Conservation (phyloP, 1,140 invertebrate genomes). For the Lepidotrigona ventralis region DNA sequence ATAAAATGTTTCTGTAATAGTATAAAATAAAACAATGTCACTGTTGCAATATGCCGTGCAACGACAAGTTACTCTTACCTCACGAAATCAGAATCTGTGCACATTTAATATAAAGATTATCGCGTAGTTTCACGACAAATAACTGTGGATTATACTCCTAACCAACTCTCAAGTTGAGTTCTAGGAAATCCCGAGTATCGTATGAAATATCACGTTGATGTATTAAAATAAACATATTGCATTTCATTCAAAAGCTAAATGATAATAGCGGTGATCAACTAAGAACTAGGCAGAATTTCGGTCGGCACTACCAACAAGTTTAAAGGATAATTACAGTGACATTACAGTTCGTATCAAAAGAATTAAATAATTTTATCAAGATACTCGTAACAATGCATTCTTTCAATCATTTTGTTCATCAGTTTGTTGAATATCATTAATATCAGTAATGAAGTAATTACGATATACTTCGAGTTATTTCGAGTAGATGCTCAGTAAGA, state of each 20-base stretch:
- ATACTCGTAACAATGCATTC: not conserved
- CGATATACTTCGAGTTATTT: not conserved
- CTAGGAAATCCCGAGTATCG: not conserved
- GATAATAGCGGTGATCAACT: not conserved
- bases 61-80: not conserved
- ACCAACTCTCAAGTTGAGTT: not conserved
- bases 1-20: not conserved
- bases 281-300: not conserved
- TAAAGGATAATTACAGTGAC: not conserved
- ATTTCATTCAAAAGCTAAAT: not conserved
- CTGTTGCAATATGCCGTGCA: not conserved
- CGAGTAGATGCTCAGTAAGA: not conserved
- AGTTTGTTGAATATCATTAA: not conserved
- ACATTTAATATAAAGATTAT: too few relatives aligned
- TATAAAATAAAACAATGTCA: not conserved
- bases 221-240: not conserved
- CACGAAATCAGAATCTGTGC: not conserved
- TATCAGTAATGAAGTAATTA: not conserved
- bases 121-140: not conserved
- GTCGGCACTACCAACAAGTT: not conserved
- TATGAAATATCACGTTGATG: not conserved
- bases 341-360: not conserved
- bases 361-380: not conserved
- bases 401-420: not conserved
- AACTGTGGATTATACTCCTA: not conserved